Conservation (phyloP, 2,113 vertebrate species). For the Vimba vimba region DNA sequence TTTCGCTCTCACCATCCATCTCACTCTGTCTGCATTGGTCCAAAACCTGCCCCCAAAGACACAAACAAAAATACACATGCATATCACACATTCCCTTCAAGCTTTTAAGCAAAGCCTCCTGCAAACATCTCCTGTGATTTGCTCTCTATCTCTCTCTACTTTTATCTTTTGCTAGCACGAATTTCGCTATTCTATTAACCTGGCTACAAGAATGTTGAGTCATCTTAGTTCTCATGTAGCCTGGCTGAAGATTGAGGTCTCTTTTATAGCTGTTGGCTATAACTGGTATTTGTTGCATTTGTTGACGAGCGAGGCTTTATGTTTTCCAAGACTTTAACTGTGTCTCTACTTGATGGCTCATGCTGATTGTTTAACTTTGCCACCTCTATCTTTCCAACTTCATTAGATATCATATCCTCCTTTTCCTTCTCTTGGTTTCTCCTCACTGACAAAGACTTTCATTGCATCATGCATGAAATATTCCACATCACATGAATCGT, state of each 20-base stretch:
- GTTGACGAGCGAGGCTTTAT: conserved; percentile 18
- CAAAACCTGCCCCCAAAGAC: conserved; percentile 10
- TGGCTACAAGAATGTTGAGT: neutral
- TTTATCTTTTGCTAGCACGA: neutral
- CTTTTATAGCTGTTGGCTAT: conserved; percentile 12
- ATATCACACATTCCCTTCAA: conserved; percentile 38
- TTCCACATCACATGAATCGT: neutral
- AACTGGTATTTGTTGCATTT: conserved; percentile 8
- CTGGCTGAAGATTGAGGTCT: neutral
- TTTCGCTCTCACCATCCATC: neutral
- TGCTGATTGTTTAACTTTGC: neutral
- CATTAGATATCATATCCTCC: conserved; percentile 45
- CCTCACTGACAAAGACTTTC: neutral
- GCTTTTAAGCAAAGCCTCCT: conserved; percentile 9
- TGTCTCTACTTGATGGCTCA: neutral
- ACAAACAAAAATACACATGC: conserved; percentile 17
- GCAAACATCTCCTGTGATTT: conserved; percentile 19
- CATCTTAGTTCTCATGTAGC: neutral
- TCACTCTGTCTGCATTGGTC: neutral
- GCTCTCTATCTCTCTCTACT: neutral
- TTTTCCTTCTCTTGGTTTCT: neutral
- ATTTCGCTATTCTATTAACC: neutral
- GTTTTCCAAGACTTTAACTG: conserved; percentile 8
- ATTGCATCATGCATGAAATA: neutral
- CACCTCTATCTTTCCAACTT: conserved; percentile 6